phyloP scores from a whole-genome alignment of 2,888 invertebrate genomes.

The Hypena proboscidalis region DNA sequence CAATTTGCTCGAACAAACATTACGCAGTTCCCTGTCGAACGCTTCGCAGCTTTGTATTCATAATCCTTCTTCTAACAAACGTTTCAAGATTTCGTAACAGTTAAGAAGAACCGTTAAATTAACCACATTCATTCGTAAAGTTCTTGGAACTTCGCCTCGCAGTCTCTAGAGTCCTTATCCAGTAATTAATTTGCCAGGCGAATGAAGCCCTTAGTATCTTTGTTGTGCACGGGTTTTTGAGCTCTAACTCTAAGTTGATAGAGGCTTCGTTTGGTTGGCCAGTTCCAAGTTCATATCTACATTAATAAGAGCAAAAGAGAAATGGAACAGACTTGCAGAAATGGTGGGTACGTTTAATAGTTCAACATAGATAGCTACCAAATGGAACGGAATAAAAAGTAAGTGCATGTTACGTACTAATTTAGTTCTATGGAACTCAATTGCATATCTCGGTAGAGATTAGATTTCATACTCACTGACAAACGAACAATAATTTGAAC shows the following conservation, averaged over 20 bases:
- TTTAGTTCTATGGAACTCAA: too few species aligned
- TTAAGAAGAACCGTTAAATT: conserved; percentile 67
- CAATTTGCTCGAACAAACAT: conserved; percentile 29
- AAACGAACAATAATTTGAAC: too few species aligned
- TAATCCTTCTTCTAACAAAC: conserved; percentile 52
- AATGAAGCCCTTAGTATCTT: conserved; percentile 17
- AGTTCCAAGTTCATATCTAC: conserved; percentile 14
- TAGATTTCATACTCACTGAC: too few species aligned
- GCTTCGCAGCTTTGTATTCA: conserved; percentile 46
- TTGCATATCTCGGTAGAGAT: too few species aligned
- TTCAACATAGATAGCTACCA: conserved; percentile 14
- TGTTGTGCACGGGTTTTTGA: conserved; percentile 7
- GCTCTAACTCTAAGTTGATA: conserved; percentile 15
- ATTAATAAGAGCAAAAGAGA: conserved; percentile 21
- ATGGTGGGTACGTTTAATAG: conserved; percentile 18
- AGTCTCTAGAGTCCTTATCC: conserved; percentile 57
- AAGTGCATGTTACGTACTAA: conserved; percentile 5
- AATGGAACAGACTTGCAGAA: conserved; percentile 21
- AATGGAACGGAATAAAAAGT: conserved; percentile 14
- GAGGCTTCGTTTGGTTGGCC: conserved; percentile 12
- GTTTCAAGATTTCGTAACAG: conserved; percentile 63
- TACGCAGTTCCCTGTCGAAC: conserved; percentile 31
- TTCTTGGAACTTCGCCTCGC: conserved; percentile 64
- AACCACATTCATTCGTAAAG: conserved; percentile 71
- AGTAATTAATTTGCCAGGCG: conserved; percentile 52